phyloP scores from a whole-genome alignment of 2,113 vertebrate genomes.

The Myotis lucifugus region DNA sequence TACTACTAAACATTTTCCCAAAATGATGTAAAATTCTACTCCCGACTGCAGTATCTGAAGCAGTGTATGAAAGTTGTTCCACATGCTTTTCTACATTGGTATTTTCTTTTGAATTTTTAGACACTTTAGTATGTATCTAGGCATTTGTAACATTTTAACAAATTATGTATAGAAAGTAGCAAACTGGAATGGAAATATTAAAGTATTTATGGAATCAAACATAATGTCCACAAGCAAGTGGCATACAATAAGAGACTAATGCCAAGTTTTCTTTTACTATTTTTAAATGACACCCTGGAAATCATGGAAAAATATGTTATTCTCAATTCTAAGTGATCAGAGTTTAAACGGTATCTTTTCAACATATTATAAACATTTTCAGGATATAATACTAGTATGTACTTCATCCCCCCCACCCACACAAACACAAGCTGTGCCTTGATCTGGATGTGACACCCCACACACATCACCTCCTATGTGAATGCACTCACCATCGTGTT shows the following conservation, averaged over 20 bases:
- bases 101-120: slow-evolving; percentile 1
- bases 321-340: neutral
- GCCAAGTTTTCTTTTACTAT: neutral
- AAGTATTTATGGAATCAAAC: neutral
- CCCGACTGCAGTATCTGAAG: neutral
- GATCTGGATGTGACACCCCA: no score
- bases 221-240: neutral
- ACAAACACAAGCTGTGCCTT: neutral
- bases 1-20: neutral
- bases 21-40: neutral
- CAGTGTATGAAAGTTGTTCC: neutral
- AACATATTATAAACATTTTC: neutral
- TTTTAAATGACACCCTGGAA: neutral
- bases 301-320: neutral
- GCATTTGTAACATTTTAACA: neutral
- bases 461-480: no score
- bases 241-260: fast-evolving
- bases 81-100: neutral
- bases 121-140: neutral
- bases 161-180: neutral
- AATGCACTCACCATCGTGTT: neutral
- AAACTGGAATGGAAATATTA: neutral
- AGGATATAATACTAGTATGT: neutral
- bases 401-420: neutral
- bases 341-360: neutral